Percentiles rank a stretch among this genome's conserved stretches.
Evolutionary conservation across 2,888 invertebrate species (phyloP).

Genomic region (Euphydryas editha): DNA sequence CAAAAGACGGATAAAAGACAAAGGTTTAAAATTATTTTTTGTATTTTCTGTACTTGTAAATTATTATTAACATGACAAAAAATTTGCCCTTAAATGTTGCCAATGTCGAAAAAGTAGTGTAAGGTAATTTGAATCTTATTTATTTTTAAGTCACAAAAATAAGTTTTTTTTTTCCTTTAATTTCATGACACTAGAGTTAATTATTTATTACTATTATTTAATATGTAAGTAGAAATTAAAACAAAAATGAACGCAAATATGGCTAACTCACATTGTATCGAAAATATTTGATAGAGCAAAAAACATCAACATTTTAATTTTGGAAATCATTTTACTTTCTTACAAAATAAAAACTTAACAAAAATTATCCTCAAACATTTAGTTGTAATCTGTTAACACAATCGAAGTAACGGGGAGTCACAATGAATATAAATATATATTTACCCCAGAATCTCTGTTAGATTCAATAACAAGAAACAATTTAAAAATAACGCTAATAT

Average conservation of each 20-base stretch:
- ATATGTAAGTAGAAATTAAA: neutral
- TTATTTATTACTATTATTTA: conserved; percentile 1
- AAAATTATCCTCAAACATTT: too few relatives aligned
- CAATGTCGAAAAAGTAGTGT: neutral
- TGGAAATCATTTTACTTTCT: neutral
- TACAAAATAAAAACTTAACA: neutral
- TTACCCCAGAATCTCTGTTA: too few relatives aligned
- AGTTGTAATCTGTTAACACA: too few relatives aligned
- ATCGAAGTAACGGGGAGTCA: too few relatives aligned
- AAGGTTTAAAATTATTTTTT: conserved; percentile 1
- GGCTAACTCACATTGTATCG: neutral
- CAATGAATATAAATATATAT: too few relatives aligned
- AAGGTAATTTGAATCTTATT: conserved; percentile 1
- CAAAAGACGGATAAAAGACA: conserved; percentile 6
- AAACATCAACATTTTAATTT: neutral
- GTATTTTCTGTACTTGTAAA: neutral
- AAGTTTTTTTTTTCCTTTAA: conserved; percentile 11
- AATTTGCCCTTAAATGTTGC: conserved; percentile 12
- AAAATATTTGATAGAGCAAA: neutral
- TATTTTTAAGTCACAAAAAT: conserved; percentile 1
- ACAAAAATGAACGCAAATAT: neutral
- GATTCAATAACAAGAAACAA: too few relatives aligned
- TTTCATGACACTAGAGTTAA: conserved; percentile 25
- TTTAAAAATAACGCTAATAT: too few relatives aligned
- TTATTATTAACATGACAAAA: neutral